phyloP scores from a whole-genome alignment of 2,797 vertebrate genomes.

The Gastrophryne carolinensis region DNA sequence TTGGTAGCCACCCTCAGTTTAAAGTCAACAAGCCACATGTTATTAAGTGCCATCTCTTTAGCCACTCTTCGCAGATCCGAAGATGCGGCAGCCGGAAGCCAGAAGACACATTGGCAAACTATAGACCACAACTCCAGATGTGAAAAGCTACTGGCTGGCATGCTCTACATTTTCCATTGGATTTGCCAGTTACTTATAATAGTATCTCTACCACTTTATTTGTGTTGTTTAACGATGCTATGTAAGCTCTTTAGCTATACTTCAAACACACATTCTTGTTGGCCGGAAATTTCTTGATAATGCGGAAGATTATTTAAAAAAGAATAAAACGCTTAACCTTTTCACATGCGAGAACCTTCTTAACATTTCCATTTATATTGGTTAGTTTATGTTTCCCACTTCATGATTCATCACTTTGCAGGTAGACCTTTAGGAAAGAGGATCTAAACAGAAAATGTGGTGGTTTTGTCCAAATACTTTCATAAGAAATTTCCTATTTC shows the following conservation, averaged over 20 bases:
- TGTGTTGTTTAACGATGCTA: conserved; percentile 5
- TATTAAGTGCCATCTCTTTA: conserved; percentile 22
- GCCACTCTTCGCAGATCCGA: conserved; percentile 2
- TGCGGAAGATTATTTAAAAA: neutral
- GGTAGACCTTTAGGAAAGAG: too few relatives aligned
- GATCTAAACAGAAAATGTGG: too few relatives aligned
- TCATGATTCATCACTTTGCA: too few relatives aligned
- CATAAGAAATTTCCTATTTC: too few relatives aligned
- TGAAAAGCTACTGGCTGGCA: neutral
- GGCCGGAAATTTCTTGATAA: neutral
- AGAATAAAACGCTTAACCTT: too few relatives aligned
- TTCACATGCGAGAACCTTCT: too few relatives aligned
- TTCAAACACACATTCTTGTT: neutral
- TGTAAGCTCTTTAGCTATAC: conserved; percentile 7
- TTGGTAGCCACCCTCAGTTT: neutral
- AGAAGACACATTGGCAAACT: neutral
- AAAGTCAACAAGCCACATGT: neutral
- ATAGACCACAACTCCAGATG: conserved; percentile 15
- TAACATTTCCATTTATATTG: too few relatives aligned
- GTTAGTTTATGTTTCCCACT: too few relatives aligned
- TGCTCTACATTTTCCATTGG: neutral
- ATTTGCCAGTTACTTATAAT: conserved; percentile 5
- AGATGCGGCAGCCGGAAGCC: conserved; percentile 21
- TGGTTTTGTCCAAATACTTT: too few relatives aligned
- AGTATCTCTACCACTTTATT: conserved; percentile 11